Conservation (phyloP, 2,888 invertebrate species). For the Leptopilina myrica region DNA sequence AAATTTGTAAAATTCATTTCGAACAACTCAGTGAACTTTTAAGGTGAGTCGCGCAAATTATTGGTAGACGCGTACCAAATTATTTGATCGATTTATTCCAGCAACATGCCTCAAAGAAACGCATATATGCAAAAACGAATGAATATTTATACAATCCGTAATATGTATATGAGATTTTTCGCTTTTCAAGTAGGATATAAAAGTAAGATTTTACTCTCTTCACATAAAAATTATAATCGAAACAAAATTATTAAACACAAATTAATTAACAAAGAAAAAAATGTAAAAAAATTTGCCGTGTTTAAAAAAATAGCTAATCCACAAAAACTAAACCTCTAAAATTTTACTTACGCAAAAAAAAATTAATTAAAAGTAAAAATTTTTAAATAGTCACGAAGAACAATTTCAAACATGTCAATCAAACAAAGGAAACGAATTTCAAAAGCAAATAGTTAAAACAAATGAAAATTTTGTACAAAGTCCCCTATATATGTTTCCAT, state of each 20-base stretch:
- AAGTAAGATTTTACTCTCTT: background rate
- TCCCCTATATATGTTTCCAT: background rate
- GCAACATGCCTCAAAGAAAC: background rate
- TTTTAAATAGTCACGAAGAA: background rate
- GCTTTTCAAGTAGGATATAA: background rate
- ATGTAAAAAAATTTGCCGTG: too few relatives aligned
- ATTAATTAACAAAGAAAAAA: too few relatives aligned
- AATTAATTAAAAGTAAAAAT: background rate
- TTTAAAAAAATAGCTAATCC: too few relatives aligned
- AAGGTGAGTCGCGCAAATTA: background rate
- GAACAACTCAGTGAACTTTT: background rate
- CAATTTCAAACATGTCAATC: slow-evolving; percentile 20
- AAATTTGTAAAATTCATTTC: slow-evolving; percentile 4
- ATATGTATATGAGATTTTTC: background rate
- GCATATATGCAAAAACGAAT: background rate
- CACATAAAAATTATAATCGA: background rate
- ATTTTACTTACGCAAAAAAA: background rate
- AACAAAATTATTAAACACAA: too few relatives aligned
- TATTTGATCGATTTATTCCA: slow-evolving; percentile 22
- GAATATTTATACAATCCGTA: slow-evolving; percentile 9
- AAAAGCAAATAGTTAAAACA: background rate
- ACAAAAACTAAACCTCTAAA: too few relatives aligned
- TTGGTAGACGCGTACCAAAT: background rate
- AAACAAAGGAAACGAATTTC: slow-evolving; percentile 7
- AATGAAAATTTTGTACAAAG: background rate